Base-by-base conservation (phyloP, 2,113 vertebrate genomes). In the Melanerpes formicivorus region DNA sequence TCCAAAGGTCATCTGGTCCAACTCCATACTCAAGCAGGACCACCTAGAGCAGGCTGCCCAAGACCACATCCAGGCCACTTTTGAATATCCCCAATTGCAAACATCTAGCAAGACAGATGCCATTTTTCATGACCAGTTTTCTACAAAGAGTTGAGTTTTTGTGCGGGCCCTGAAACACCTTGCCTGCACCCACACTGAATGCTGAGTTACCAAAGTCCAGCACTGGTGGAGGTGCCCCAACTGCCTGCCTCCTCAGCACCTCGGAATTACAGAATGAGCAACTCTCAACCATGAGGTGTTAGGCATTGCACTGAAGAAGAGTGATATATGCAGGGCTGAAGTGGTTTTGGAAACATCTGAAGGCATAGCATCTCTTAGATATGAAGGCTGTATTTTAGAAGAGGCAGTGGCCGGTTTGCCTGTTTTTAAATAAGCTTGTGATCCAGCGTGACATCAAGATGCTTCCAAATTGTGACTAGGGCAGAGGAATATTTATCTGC, bases 231-330 rank as follows among this genome's bases (percentile, higher is more conserved):
- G 34, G 50, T 1, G 3, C 9, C 37, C 40, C 0, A 2, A 15
- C 66, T 84, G 44, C 66, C 54, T 4, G 2, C 42, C 21, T 42
- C 46, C 0, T 0, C 40, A 40, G 40, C 59, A 75, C 22, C 18
- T 10, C 2, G 0, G 0, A 52, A 25, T 30, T 15, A 21, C 26
- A 17, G 8, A 34, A 8, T 3, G 4, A 82, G 42, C 2, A 1
- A 9, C 62, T 29, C 27, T 44, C 11, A 3, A 7, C 12, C 56
- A 22, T 0, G 1, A 82, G 25, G 32, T 27, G 70, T 58, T 3
- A 1, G 23, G 23, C n/a, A 90, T 84, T 63, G 52, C 3, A 4
- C 48, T 60, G 69, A 60, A 58, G 15, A 48, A 77, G 6, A 5
- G 1, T 37, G 56, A 52, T 0, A 0, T 32, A 27, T 27, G 15